Percentiles rank a stretch among this genome's conserved stretches.
Evolutionary conservation across 2,888 invertebrate genomes (phyloP).

Genomic region (Cryptosula pallasiana): DNA sequence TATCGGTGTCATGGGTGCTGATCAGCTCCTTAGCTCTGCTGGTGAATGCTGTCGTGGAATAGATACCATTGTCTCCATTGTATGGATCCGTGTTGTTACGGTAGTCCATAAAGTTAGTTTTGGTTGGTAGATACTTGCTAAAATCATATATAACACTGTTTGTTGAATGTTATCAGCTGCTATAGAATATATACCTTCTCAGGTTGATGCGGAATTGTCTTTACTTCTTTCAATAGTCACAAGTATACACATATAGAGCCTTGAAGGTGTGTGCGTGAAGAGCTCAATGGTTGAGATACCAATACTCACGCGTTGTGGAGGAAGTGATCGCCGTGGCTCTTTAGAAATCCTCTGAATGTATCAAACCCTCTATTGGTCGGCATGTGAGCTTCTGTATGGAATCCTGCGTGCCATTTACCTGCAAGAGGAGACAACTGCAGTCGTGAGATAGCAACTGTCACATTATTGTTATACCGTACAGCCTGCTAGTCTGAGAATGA

Average conservation of each 20-base stretch:
- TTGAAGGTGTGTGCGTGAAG: too few relatives aligned
- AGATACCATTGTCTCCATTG: background rate
- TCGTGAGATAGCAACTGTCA: too few relatives aligned
- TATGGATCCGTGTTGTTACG: background rate
- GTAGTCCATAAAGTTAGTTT: background rate
- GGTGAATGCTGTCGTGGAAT: constrained; percentile 1
- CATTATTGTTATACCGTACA: too few relatives aligned
- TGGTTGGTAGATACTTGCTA: background rate
- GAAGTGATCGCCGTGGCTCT: background rate
- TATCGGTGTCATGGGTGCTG: background rate
- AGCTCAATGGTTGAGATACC: too few relatives aligned
- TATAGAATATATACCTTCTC: too few relatives aligned
- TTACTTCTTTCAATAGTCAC: too few relatives aligned
- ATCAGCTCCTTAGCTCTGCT: constrained; percentile 4
- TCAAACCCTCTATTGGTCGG: background rate
- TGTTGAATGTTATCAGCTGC: too few relatives aligned
- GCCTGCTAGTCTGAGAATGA: too few relatives aligned
- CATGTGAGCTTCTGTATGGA: background rate
- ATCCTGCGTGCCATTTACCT: background rate
- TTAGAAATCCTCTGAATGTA: background rate
- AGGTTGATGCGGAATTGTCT: too few relatives aligned
- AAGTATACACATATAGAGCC: too few relatives aligned
- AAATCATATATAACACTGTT: too few relatives aligned
- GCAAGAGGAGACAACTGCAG: background rate
- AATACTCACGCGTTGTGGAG: background rate